Base-by-base conservation (phyloP, 1,140 invertebrate species). In the Rhynchophorus ferrugineus region DNA sequence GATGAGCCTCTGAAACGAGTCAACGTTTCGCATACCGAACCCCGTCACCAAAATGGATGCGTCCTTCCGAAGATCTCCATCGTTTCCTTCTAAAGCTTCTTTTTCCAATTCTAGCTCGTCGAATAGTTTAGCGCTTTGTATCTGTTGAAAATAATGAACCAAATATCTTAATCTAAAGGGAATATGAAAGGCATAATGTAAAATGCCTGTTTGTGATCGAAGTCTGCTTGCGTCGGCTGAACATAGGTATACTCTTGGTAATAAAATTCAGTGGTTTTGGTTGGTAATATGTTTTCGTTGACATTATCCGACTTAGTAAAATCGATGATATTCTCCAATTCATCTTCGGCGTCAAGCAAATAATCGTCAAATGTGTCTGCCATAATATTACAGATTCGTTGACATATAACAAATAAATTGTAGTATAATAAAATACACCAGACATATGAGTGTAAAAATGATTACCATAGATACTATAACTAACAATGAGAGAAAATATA, bases 1-100 rank as follows among this genome's bases (percentile, higher is more conserved):
- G n/a, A 63, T 42, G 7, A 58, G 48, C 22, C 44, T 24, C 33
- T 63, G 59, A 24, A 63, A 44, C 2, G 61, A 63, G 3, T 42
- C 36, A 8, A 54, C 38, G 36, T 63, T 63, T n/a, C 61, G 39
- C 51, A 63, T 49, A 11, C 61, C 61, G 35, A 63, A 63, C 13
- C 61, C 61, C 3, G 61, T 55, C 1, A 62, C 52, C 8, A 62
- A 36, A 36, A 62, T 59, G 5, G 58, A 61, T 3, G 45, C 51
- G 42, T 38, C 43, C 2, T 20, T 21, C 13, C 6, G n/a, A 2
- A 22, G 24, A n/a, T 38, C 29, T 33, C 38, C 41, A 21, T 19
- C 35, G 13, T 37, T 7, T 16, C 33, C 1, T 3, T 29, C n/a
- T 2, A 2, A 14, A 11, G 45, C 44, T 18, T 47, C 44, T 8